Percentiles rank a stretch among this genome's conserved stretches.
phyloP scores from a whole-genome alignment of 2,113 vertebrate genomes.

The Columba janthina region DNA sequence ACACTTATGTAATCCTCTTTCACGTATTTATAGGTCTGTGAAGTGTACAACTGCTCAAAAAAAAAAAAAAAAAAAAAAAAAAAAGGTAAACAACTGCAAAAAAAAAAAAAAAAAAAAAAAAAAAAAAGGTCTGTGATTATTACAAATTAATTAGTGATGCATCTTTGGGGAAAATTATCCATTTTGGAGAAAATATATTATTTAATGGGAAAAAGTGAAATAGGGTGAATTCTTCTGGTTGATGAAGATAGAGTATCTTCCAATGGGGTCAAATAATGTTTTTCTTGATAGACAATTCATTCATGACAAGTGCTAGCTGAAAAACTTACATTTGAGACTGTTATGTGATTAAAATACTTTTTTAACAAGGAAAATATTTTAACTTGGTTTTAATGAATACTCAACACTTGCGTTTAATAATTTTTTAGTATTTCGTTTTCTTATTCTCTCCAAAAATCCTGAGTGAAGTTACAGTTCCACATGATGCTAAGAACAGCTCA shows the following conservation, averaged over 20 bases:
- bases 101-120: too few relatives aligned
- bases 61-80: too few relatives aligned
- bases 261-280: background rate
- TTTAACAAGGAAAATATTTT: background rate
- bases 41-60: background rate
- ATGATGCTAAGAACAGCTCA: background rate
- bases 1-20: background rate
- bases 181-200: background rate
- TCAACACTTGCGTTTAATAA: background rate
- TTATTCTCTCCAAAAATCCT: background rate
- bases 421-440: background rate
- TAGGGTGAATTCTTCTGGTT: background rate
- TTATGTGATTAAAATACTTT: background rate
- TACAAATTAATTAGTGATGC: background rate
- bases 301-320: background rate
- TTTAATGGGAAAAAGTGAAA: background rate
- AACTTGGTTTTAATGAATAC: background rate
- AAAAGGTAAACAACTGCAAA: background rate
- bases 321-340: background rate
- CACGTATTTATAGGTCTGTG: background rate
- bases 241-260: background rate
- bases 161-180: background rate
- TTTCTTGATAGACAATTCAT: background rate
- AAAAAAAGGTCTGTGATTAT: background rate
- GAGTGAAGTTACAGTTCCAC: background rate